Base-by-base conservation (phyloP, 2,888 invertebrate species). In the Macrostomum cliftonense region DNA sequence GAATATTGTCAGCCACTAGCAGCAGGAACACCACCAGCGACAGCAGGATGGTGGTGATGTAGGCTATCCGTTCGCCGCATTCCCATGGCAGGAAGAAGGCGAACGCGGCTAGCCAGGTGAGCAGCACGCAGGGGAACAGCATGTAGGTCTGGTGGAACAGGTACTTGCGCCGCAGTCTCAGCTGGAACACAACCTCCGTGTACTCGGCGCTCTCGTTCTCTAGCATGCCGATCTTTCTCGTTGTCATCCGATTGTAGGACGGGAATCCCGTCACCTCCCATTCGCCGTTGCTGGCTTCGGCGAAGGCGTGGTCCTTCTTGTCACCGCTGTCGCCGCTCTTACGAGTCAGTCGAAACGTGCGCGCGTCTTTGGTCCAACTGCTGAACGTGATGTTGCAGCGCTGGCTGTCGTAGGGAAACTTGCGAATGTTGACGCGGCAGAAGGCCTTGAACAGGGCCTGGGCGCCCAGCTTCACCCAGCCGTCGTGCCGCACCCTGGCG, bases 361-460 rank as follows among this genome's bases (percentile, higher is more conserved):
- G n/a, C 49, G 42, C 44, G 36, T 47, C 48, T 16, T 47, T 47
- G 11, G 44, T 47, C 48, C 48, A 47, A 19, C 43, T 28, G 16
- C 45, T 36, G 48, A 47, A 47, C 4, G 48, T 47, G 48, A 47
- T 47, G 16, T 46, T 46, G 42, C 48, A 47, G n/a, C 14, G 17
- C 48, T 47, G 48, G n/a, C 17, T 14, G 36, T 47, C 48, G 42
- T 46, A 47, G n/a, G 48, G 48, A 42, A 49, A 47, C 28, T 47
- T 11, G 4, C n/a, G 21, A 14, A 47, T 47, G 21, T 47, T 14
- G 20, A 47, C 48, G 9, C 48, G 45, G 37, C 48, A 47, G 21
- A 47, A 47, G 14, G 42, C 47, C n/a, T 37, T 39, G 16, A 47
- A 37, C 17, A 47, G 19, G n/a, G 47, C 40, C 21, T 47, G 48